Percentiles rank a stretch among this genome's conserved stretches.
These are phyloP conservation scores for Stegodyphus mimosarum DNA, from an alignment of 1,140 invertebrate genomes.

Conservation along the genomic window DNA sequence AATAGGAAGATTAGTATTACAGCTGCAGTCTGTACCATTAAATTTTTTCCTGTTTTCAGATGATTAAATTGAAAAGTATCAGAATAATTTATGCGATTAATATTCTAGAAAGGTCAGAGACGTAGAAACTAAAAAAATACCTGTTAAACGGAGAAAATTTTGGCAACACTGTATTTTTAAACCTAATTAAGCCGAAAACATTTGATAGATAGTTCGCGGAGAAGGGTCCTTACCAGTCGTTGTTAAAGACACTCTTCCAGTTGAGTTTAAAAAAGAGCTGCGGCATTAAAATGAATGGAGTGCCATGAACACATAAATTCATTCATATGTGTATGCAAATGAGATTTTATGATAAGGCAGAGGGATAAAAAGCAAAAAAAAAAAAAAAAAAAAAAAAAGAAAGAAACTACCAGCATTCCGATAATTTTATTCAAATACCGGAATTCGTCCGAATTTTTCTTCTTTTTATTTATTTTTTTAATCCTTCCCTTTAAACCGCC, in stretches of 20 bases:
- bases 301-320: slow-evolving; percentile 14
- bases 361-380: background rate
- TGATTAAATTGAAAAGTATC: too few relatives aligned
- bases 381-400: background rate
- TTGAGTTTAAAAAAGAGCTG: background rate
- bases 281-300: background rate
- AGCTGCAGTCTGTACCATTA: too few relatives aligned
- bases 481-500: background rate
- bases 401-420: slow-evolving; percentile 12
- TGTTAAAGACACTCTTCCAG: background rate
- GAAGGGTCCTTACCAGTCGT: too few relatives aligned
- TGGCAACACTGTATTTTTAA: too few relatives aligned
- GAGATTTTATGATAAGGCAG: slow-evolving; percentile 21
- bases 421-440: slow-evolving; percentile 43
- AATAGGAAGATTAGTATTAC: too few relatives aligned
- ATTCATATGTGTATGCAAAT: slow-evolving; percentile 38
- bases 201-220: too few relatives aligned
- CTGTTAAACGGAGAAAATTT: too few relatives aligned
- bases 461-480: slow-evolving; percentile 6
- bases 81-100: too few relatives aligned
- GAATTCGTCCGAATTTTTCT: slow-evolving; percentile 12
- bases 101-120: too few relatives aligned
- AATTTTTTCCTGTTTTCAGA: too few relatives aligned
- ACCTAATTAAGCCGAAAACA: too few relatives aligned
- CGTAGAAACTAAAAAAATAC: too few relatives aligned